phyloP scores from a whole-genome alignment of 35 echinoderm and acorn worm genomes.

The Heliocidaris tuberculata region DNA sequence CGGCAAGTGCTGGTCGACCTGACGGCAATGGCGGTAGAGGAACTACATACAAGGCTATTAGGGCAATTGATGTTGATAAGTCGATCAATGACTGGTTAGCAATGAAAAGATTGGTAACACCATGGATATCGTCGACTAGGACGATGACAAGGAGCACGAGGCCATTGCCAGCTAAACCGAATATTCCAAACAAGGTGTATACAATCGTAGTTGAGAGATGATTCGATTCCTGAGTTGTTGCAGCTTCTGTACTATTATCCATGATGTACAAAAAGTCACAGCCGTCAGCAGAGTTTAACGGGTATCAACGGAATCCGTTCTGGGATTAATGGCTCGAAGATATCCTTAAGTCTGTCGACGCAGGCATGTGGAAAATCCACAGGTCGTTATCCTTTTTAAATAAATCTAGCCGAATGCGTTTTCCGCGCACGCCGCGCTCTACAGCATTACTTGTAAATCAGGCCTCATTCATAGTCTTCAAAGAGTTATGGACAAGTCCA shows the following conservation, averaged over 20 bases:
- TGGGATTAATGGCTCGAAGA: too few relatives aligned
- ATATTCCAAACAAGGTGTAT: neutral
- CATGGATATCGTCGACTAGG: neutral
- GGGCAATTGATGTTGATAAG: constrained; percentile 51
- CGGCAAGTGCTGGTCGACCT: constrained; percentile 7
- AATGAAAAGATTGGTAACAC: constrained; percentile 62
- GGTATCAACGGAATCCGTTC: too few relatives aligned
- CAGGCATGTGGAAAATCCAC: too few relatives aligned
- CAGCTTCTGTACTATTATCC: neutral
- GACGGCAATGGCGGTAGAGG: neutral
- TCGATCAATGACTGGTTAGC: constrained; percentile 78
- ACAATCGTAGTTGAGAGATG: neutral
- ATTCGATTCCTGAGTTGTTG: neutral
- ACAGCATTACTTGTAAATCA: too few relatives aligned
- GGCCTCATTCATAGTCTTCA: too few relatives aligned
- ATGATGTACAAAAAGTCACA: neutral
- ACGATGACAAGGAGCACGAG: constrained; percentile 35
- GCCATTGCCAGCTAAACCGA: constrained; percentile 53
- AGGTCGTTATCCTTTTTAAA: too few relatives aligned
- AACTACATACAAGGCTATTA: constrained; percentile 16
- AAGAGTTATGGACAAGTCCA: too few relatives aligned
- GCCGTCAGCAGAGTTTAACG: too few relatives aligned
- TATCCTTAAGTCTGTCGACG: too few relatives aligned
- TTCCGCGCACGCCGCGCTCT: too few relatives aligned
- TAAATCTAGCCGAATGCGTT: too few relatives aligned